Base-by-base conservation (phyloP, 2,888 invertebrate species). In the Agrenia bidenticulata region DNA sequence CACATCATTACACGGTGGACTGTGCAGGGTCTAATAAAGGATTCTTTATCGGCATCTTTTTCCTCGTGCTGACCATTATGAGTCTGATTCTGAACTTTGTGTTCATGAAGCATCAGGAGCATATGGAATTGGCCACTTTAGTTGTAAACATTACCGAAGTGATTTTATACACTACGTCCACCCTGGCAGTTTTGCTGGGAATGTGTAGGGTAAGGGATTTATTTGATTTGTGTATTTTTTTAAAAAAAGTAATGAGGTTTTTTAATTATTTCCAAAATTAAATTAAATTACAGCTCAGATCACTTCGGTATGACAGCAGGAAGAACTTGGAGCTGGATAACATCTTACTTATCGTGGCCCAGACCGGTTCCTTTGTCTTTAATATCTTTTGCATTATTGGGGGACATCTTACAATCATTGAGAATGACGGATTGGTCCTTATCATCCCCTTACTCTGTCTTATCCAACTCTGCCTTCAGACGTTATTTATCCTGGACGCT, bases 1-100 rank as follows among this genome's bases (percentile, higher is more conserved):
- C 92, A 0, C 92, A 94, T 81, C 88, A 93, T 77, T 94, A 93
- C 81, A 92, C 92, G 60, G 94, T 95, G 4, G 96, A 96, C 79
- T 96, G 96, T 79, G 92, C 94, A 0, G 85, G 92, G 65, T 94
- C 96, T 0, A 94, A 94, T 81, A 93, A 93, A 80, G 94, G 95
- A 0, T 84, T 95, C 2, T 95, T 95, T 80, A 88, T 93, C 70
- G 94, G 94, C 37, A 92, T 93, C 68, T 82, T 93, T 51, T 87
- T 93, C 53, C 83, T 94, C 51, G 94, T 94, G 19, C 83, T 94
- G 53, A 92, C 94, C 21, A 93, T 94, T 76, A 94, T 94, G 78
- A 92, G 93, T 2, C 83, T 94, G 61, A 93, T 95, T 73, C 83
- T 94, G 41, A 94, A 94, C 82, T 94, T 94, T 79, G 94, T 94